Evolutionary conservation across 1,140 invertebrate species (phyloP).

Genomic region (Drosophila simulans): DNA sequence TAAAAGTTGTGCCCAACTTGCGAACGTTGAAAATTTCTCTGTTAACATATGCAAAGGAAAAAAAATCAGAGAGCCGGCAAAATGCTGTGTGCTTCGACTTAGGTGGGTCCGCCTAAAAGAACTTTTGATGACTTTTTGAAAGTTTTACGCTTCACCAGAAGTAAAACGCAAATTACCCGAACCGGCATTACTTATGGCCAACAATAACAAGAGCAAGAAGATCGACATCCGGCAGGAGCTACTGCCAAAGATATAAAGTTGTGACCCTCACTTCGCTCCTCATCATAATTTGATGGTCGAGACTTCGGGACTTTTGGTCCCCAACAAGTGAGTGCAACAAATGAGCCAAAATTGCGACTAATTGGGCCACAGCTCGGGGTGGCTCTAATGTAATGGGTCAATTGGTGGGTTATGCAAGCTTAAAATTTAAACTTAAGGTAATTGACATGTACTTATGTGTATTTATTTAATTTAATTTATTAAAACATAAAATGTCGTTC

Average conservation of each 20-base stretch:
- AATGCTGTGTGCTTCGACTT: constrained; percentile 31
- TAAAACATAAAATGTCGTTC: too few species aligned
- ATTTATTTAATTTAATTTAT: too few species aligned
- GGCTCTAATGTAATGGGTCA: constrained; percentile 13
- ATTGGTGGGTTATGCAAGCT: neutral
- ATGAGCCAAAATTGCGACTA: constrained; percentile 31
- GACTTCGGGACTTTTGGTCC: constrained; percentile 22
- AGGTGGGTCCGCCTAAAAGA: constrained; percentile 58
- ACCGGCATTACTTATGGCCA: constrained; percentile 16
- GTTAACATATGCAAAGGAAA: constrained; percentile 60
- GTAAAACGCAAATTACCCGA: constrained; percentile 67
- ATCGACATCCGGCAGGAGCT: constrained; percentile 30
- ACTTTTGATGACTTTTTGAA: constrained; percentile 80
- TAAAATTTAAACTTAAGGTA: too few species aligned
- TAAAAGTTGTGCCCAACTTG: constrained; percentile 44
- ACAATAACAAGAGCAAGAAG: constrained; percentile 24
- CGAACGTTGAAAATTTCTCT: constrained; percentile 37
- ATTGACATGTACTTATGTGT: too few species aligned
- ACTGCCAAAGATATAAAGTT: constrained; percentile 20
- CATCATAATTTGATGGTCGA: constrained; percentile 36
- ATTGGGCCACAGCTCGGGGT: constrained; percentile 16
- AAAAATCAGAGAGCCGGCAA: constrained; percentile 25
- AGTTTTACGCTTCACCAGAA: constrained; percentile 65
- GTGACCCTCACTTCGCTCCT: neutral
- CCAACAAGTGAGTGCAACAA: constrained; percentile 30